phyloP scores from a whole-genome alignment of 2,797 vertebrate species.

The Lycodopsis pacificus region DNA sequence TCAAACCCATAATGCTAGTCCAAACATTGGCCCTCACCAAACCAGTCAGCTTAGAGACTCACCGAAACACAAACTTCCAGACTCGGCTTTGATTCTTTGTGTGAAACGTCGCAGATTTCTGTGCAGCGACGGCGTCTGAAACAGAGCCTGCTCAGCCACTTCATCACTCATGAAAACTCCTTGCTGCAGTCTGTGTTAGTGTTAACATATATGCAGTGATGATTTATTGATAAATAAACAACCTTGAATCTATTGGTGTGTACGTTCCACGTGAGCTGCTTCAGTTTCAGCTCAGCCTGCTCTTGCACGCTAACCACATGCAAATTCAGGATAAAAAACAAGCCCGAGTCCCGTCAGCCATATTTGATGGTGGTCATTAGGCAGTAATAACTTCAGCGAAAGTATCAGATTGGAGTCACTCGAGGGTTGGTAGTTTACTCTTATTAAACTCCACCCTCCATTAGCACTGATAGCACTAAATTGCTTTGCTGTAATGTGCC shows the following conservation, averaged over 20 bases:
- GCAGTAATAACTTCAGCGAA: constrained; percentile 52
- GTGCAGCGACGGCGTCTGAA: constrained; percentile 15
- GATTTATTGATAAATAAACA: constrained; percentile 9
- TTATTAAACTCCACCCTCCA: constrained; percentile 72
- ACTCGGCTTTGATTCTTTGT: constrained; percentile 44
- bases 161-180: constrained; percentile 3
- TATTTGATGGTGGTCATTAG: constrained; percentile 66
- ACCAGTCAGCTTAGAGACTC: constrained; percentile 57
- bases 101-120: constrained; percentile 47
- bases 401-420: constrained; percentile 70
- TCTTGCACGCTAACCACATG: constrained; percentile 39
- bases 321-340: constrained; percentile 29
- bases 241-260: constrained; percentile 1
- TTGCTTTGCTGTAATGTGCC: constrained; percentile 73
- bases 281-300: constrained; percentile 15
- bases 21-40: constrained; percentile 68
- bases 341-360: constrained; percentile 42
- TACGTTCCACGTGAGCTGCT: neutral
- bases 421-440: constrained; percentile 46
- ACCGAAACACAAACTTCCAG: constrained; percentile 57
- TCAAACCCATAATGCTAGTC: constrained; percentile 34
- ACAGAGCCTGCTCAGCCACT: constrained; percentile 28
- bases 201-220: neutral
- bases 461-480: constrained; percentile 70
- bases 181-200: constrained; percentile 1